Evolutionary conservation across 2,888 invertebrate genomes (phyloP).

Genomic region (Tinea semifulvella): DNA sequence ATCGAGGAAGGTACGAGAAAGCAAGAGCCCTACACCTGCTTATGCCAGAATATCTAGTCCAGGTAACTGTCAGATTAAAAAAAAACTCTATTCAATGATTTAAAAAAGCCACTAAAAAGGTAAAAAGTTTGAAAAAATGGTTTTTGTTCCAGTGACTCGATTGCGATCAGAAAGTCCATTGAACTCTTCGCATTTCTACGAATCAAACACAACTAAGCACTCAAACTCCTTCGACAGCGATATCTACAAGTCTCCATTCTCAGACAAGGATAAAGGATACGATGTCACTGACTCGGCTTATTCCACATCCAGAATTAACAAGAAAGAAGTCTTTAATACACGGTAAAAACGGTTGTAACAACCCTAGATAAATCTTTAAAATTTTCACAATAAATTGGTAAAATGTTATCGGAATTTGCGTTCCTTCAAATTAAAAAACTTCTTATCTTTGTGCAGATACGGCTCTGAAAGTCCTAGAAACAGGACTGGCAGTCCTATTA

Average conservation of each 20-base stretch:
- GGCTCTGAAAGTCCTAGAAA: conserved; percentile 56
- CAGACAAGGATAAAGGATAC: conserved; percentile 49
- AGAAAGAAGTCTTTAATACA: conserved; percentile 36
- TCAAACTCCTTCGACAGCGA: conserved; percentile 49
- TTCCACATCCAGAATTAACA: conserved; percentile 46
- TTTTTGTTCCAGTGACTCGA: conserved; percentile 43
- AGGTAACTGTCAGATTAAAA: conserved; percentile 30
- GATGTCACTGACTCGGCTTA: conserved; percentile 57
- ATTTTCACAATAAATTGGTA: too few species aligned
- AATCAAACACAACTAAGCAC: conserved; percentile 43
- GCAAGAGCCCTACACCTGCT: conserved; percentile 54
- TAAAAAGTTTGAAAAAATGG: not conserved
- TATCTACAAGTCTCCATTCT: conserved; percentile 52
- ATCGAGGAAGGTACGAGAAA: conserved; percentile 58
- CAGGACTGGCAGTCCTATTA: conserved; percentile 56
- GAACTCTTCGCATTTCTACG: conserved; percentile 50
- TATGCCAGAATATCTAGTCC: conserved; percentile 65
- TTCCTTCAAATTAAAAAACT: too few species aligned
- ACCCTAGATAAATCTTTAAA: too few species aligned
- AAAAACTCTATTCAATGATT: not conserved
- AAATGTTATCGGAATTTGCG: too few species aligned
- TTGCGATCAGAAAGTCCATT: conserved; percentile 57
- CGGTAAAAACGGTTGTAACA: too few species aligned
- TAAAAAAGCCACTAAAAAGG: not conserved
- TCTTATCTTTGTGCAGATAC: conserved; percentile 38